Evolutionary conservation across 2,113 vertebrate genomes (phyloP), one percentile per base, ranked within the genome.

Genomic region (Pterocles gutturalis): DNA sequence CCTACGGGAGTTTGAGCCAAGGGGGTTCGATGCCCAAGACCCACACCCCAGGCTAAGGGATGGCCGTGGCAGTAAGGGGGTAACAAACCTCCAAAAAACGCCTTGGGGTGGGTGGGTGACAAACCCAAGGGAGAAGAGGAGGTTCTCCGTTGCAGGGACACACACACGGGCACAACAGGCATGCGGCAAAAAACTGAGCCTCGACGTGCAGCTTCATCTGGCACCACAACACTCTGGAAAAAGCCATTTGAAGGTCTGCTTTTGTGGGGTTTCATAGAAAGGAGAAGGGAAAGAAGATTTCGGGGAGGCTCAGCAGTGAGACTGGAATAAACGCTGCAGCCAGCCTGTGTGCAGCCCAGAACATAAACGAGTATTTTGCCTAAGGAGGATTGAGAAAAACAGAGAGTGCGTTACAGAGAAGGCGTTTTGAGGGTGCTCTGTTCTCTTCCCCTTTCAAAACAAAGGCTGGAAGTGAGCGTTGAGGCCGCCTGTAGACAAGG

Each of bases 41-140:
- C 36, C 13, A 26, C 48, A 16, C 9, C 60, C 48, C 7, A 16
- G 2, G 2, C 49, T 24, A 45, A 29, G 19, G 34, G 46, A 20
- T 1, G 1, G 58, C 58, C 21, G 33, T 9, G 0, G 5, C 7
- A 19, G 46, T 9, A 20, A 17, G 11, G 2, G 17, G 18, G 9
- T 7, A 36, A 46, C 26, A 18, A 20, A 25, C 51, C 51, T 9
- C 9, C 41, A 46, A 43, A 24, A 29, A 20, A 5, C 1, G 25
- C 10, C 38, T 11, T 10, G 38, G 38, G 38, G 38, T 10, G 38
- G 38, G 38, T 38, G 38, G 38, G 10, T 38, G 38, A 38, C 38
- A 38, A 31, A 18, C 3, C 12, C 5, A 4, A 25, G 51, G 60
- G 26, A 25, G 62, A 29, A 29, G 33, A 24, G 33, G 51, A 55